Percentiles rank a stretch among this genome's conserved stretches.
Conservation (phyloP, 2,113 vertebrate genomes). For the Mionectes macconnelli region DNA sequence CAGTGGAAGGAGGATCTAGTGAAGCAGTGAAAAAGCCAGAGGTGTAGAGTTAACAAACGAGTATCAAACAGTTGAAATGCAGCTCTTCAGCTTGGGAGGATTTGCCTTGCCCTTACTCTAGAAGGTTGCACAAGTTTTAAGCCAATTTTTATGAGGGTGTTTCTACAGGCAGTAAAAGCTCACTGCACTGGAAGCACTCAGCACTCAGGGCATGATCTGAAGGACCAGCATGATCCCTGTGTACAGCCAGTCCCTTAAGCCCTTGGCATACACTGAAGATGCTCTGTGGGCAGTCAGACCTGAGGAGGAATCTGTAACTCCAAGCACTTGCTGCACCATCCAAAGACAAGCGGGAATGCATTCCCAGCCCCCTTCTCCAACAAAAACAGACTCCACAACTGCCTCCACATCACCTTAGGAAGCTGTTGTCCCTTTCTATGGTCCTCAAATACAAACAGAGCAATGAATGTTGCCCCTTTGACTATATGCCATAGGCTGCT, state of each 20-base stretch:
- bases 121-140: not conserved
- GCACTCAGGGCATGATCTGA: not conserved
- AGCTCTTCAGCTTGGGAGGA: not conserved
- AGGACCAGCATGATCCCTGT: not conserved
- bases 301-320: not conserved
- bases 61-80: not conserved
- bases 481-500: not conserved
- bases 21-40: not conserved
- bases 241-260: accelerated
- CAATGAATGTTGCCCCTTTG: not conserved
- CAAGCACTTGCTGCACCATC: not conserved
- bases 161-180: not conserved
- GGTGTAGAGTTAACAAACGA: not conserved
- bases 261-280: not conserved
- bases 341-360: not conserved
- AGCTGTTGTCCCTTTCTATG: not conserved
- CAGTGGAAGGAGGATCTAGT: not conserved
- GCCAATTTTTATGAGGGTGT: not conserved
- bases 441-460: not conserved
- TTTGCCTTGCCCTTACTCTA: not conserved
- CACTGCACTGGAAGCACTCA: not conserved
- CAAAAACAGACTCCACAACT: not conserved
- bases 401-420: not conserved
- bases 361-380: not conserved
- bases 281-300: not conserved